Evolutionary conservation across 2,888 invertebrate species (phyloP).

Genomic region (Celastrina argiolus): DNA sequence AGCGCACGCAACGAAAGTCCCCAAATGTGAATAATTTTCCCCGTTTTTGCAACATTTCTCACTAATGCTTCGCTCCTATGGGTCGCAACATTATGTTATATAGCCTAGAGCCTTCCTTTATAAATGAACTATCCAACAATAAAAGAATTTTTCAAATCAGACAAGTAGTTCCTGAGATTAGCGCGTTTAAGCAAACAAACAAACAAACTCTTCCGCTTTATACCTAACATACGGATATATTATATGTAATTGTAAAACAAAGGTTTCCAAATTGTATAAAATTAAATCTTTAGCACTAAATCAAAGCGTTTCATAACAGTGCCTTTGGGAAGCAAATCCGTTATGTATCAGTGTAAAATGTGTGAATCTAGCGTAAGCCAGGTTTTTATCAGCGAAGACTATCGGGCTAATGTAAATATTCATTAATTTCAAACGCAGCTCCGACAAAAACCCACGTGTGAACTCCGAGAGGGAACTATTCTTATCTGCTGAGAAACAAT

Average conservation of each 20-base stretch:
- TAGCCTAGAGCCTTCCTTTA: too few relatives aligned
- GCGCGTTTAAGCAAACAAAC: too few relatives aligned
- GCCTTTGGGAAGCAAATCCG: conserved; percentile 8
- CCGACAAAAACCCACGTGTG: conserved; percentile 23
- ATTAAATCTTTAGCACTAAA: not conserved
- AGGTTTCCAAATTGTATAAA: not conserved
- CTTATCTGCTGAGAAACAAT: conserved; percentile 24
- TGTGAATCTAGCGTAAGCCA: conserved; percentile 18
- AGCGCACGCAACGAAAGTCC: too few relatives aligned
- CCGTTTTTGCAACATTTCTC: too few relatives aligned
- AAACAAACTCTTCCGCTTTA: too few relatives aligned
- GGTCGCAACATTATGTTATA: too few relatives aligned
- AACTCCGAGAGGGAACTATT: conserved; percentile 20
- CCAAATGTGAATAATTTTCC: too few relatives aligned
- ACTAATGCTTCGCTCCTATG: too few relatives aligned
- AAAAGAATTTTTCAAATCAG: too few relatives aligned
- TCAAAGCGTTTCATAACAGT: not conserved
- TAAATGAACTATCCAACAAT: too few relatives aligned
- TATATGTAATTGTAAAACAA: not conserved
- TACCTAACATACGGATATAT: too few relatives aligned
- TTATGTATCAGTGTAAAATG: conserved; percentile 12
- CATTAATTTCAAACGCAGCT: conserved; percentile 22
- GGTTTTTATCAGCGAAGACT: conserved; percentile 20
- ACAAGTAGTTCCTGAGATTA: too few relatives aligned
- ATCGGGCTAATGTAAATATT: conserved; percentile 24